Evolutionary conservation across 2,888 invertebrate species (phyloP), one percentile per base, ranked within the genome.

Genomic region (Vanessa cardui): DNA sequence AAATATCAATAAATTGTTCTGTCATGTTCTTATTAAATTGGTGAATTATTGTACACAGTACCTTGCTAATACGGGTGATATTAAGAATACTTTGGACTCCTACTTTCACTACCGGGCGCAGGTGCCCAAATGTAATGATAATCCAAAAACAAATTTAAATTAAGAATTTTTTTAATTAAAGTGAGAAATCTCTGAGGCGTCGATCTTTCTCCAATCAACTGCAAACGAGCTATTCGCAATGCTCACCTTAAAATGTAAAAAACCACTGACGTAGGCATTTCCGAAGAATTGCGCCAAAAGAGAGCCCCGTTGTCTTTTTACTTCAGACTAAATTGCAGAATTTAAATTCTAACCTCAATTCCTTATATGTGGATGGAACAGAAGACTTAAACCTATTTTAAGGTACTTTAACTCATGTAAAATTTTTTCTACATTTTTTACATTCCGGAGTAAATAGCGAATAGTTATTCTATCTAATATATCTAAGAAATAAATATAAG

Each of bases 141-240:
- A 39, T 39, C 12, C 8, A 39, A 39, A 2, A 12, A 12, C 39
- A 39, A 49, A 18, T 18, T 20, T 7, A 49, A 49, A 9, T 20
- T 49, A 9, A 49, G 8, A 18, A 33, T 2, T 33, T 18, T 56
- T 56, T 9, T 56, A 60, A 66, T 61, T 66, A 54, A 61, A 65
- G 54, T 21, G 52, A 45, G 45, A 59, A 64, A 58, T 50, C 61
- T 56, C 56, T 12, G 52, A 21, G 52, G 33, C 52, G 65, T 66
- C 64, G 54, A 65, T 68, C 69, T 72, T 69, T 69, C 69, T 69
- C 66, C 69, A 69, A 71, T 72, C 69, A 69, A 63, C 44, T 50
- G 47, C 52, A 58, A 70, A 69, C 62, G 67, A 67, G 64, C 56
- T 68, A 50, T 68, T 45, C 26, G 52, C 54, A 58, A 64, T 49